phyloP scores from a whole-genome alignment of 2,888 invertebrate species.

The Megamerina dolium region DNA sequence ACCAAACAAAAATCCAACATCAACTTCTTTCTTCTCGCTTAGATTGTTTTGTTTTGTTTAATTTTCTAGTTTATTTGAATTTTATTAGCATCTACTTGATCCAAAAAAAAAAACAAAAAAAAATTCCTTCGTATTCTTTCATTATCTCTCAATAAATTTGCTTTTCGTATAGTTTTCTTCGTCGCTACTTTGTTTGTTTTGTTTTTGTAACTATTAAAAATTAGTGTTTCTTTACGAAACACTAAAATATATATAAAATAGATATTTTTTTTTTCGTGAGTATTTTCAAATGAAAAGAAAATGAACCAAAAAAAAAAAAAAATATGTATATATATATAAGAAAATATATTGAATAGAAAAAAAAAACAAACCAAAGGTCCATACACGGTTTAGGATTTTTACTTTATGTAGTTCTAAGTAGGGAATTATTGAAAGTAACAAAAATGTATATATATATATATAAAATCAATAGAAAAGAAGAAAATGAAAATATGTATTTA shows the following conservation, averaged over 20 bases:
- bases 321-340: not conserved
- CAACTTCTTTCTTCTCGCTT: conserved; percentile 64
- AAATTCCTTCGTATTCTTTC: not conserved
- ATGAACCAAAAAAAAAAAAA: not conserved
- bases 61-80: conserved; percentile 14
- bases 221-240: conserved; percentile 17
- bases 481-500: conserved; percentile 12
- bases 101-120: not conserved
- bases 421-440: too few relatives aligned
- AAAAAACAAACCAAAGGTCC: conserved; percentile 1
- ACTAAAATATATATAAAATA: conserved; percentile 19
- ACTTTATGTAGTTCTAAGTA: conserved; percentile 5
- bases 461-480: conserved; percentile 14
- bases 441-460: not conserved
- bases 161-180: not conserved
- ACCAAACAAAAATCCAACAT: conserved; percentile 78
- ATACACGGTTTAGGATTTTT: conserved; percentile 3
- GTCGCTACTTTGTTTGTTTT: conserved; percentile 16
- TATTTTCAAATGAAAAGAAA: conserved; percentile 12
- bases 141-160: not conserved
- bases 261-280: conserved; percentile 16
- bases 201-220: conserved; percentile 14
- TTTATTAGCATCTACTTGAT: not conserved
- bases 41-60: conserved; percentile 28
- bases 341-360: not conserved